Percentiles rank a stretch among this genome's conserved stretches.
Evolutionary conservation across 2,888 invertebrate species (phyloP).

Genomic region (Nebria salina): DNA sequence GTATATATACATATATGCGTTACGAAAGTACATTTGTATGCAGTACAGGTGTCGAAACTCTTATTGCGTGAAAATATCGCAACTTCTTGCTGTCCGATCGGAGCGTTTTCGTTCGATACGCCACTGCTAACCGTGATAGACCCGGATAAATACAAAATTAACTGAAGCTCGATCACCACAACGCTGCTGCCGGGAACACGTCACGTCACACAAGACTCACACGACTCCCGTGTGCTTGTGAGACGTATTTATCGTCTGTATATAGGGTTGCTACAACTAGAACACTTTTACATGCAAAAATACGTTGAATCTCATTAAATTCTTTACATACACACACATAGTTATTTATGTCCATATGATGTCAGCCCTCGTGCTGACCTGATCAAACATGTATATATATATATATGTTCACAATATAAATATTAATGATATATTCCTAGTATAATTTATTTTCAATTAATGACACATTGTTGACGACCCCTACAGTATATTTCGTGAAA

Average conservation of each 20-base stretch:
- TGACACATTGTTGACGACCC: not conserved
- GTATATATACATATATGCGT: not conserved
- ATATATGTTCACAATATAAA: no score
- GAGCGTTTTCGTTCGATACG: conserved; percentile 15
- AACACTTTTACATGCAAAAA: not conserved
- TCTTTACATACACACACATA: no score
- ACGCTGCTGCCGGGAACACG: conserved; percentile 51
- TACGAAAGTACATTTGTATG: not conserved
- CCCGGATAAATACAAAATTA: conserved; percentile 63
- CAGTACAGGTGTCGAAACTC: not conserved
- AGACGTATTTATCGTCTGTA: conserved; percentile 22
- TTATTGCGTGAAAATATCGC: not conserved
- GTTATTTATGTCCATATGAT: no score
- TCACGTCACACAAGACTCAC: conserved; percentile 47
- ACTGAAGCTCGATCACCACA: conserved; percentile 58
- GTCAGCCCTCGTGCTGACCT: no score
- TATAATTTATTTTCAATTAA: not conserved
- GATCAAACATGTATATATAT: no score
- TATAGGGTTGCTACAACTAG: conserved; percentile 16
- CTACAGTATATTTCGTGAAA: not conserved
- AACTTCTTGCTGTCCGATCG: not conserved
- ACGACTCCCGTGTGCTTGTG: conserved; percentile 34
- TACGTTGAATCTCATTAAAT: no score
- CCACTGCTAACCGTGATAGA: conserved; percentile 50
- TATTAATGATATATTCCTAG: not conserved